Conservation (phyloP, 2,888 invertebrate genomes). For the Holacanthella duospinosa region DNA sequence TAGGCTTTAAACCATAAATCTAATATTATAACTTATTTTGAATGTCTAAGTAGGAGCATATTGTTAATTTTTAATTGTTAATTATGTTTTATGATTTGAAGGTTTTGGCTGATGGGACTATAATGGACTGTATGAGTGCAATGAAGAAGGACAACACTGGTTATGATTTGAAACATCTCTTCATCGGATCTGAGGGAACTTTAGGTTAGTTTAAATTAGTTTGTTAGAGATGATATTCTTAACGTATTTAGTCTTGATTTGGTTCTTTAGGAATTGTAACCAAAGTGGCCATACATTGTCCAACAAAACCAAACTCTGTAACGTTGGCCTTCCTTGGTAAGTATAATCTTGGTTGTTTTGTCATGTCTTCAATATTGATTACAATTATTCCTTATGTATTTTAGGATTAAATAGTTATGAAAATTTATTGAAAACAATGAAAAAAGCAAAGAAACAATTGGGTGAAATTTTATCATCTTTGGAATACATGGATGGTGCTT, state of each 20-base stretch:
- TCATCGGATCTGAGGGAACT: constrained; percentile 97
- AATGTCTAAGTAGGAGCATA: neutral
- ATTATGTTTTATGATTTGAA: constrained; percentile 39
- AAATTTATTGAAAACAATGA: constrained; percentile 61
- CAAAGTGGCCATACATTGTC: constrained; percentile 80
- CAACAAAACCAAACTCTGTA: constrained; percentile 66
- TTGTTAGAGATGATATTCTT: neutral
- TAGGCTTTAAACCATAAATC: neutral
- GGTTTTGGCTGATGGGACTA: constrained; percentile 73
- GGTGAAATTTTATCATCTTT: constrained; percentile 90
- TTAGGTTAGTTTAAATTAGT: constrained; percentile 42
- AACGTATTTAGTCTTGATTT: neutral
- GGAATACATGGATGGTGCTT: constrained; percentile 77
- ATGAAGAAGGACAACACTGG: constrained; percentile 97
- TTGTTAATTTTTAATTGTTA: neutral
- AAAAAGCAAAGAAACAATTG: constrained; percentile 58
- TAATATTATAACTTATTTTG: neutral
- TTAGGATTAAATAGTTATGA: constrained; percentile 67
- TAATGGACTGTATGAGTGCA: constrained; percentile 72
- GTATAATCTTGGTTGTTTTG: neutral
- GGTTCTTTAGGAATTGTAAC: constrained; percentile 71
- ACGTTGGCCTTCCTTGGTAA: constrained; percentile 80
- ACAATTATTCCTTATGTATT: constrained; percentile 28
- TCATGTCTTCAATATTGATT: too few species aligned
- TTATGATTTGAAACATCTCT: constrained; percentile 89